Evolutionary conservation across 2,888 invertebrate genomes (phyloP).

Genomic region (Holacanthella duospinosa): DNA sequence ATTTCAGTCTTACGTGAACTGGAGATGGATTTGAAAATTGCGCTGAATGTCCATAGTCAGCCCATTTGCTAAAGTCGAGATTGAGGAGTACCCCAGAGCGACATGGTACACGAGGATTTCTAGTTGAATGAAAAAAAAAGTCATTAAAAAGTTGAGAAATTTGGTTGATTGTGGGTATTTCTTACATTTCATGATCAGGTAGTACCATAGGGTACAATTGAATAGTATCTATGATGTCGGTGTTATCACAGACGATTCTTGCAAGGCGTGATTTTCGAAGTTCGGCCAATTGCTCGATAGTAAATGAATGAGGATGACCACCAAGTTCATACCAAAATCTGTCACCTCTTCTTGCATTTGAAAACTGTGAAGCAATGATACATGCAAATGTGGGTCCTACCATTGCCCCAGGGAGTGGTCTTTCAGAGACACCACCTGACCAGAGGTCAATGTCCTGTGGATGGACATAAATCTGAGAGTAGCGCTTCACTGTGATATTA

Average conservation of each 20-base stretch:
- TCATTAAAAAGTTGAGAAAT: neutral
- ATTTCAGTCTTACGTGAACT: constrained; percentile 37
- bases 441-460: constrained; percentile 87
- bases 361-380: constrained; percentile 85
- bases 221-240: constrained; percentile 79
- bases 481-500: constrained; percentile 72
- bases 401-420: constrained; percentile 80
- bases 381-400: constrained; percentile 90
- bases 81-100: constrained; percentile 75
- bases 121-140: constrained; percentile 41
- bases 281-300: constrained; percentile 70
- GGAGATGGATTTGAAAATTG: constrained; percentile 32
- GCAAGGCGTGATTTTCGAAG: constrained; percentile 69
- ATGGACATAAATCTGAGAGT: constrained; percentile 72
- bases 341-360: constrained; percentile 76
- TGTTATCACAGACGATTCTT: constrained; percentile 80
- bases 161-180: neutral
- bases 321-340: constrained; percentile 91
- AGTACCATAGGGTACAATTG: constrained; percentile 86
- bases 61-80: constrained; percentile 83
- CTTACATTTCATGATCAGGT: constrained; percentile 86
- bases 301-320: constrained; percentile 83
- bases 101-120: constrained; percentile 87
- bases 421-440: constrained; percentile 88
- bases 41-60: constrained; percentile 49